These are phyloP conservation scores for Drosophila picticornis DNA, from an alignment of 2,888 invertebrate species.

Conservation along the genomic window DNA sequence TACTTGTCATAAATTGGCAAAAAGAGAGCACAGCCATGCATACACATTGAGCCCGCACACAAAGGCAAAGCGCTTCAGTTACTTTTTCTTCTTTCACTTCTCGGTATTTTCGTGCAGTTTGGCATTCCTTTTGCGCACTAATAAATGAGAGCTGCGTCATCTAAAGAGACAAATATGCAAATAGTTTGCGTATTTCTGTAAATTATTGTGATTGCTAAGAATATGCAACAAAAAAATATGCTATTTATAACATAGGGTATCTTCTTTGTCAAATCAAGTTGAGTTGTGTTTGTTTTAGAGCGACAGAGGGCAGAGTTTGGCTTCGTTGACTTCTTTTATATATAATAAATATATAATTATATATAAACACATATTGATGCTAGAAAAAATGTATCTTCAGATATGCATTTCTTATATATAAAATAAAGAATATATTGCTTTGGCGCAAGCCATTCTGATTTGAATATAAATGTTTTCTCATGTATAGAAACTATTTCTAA, in stretches of 20 bases:
- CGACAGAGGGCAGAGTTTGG: background rate
- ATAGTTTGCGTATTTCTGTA: constrained; percentile 15
- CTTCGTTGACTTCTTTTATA: background rate
- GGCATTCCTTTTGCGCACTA: constrained; percentile 56
- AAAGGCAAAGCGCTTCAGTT: constrained; percentile 27
- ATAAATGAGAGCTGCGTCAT: constrained; percentile 36
- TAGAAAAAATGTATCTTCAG: background rate
- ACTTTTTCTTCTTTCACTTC: constrained; percentile 12
- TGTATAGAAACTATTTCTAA: background rate
- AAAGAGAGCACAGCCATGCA: constrained; percentile 33
- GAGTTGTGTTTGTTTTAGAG: background rate
- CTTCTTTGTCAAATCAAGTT: constrained; percentile 1
- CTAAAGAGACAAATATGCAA: constrained; percentile 21
- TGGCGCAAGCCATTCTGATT: background rate
- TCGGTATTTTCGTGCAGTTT: constrained; percentile 42
- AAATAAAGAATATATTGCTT: background rate
- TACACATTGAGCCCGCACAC: constrained; percentile 17
- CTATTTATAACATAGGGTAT: background rate
- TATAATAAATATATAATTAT: background rate
- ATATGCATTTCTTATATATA: background rate
- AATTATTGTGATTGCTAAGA: constrained; percentile 25
- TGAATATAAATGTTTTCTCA: background rate
- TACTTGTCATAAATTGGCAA: constrained; percentile 77
- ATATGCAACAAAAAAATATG: background rate
- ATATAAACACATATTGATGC: too few species aligned